Percentiles rank a stretch among this genome's conserved stretches.
Conservation (phyloP, 2,888 invertebrate species). For the Lymantria monacha region DNA sequence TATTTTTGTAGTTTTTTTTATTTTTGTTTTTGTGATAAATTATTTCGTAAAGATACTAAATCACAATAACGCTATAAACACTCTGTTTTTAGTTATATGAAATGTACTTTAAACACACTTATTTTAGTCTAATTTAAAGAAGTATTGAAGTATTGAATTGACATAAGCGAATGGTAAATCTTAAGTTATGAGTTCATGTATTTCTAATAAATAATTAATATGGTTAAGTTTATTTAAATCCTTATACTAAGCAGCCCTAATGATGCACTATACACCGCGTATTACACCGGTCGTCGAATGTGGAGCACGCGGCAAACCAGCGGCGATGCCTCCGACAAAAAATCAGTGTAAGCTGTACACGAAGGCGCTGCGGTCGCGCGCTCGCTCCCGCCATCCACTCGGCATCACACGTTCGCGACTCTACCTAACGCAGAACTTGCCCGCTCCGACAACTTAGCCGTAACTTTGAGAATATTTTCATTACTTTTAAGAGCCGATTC, state of each 20-base stretch:
- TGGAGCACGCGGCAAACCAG: constrained; percentile 67
- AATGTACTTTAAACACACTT: no score
- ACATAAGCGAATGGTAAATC: no score
- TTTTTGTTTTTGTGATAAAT: no score
- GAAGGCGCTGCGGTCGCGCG: constrained; percentile 70
- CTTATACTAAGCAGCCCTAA: constrained; percentile 39
- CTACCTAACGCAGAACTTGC: constrained; percentile 29
- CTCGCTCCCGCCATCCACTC: constrained; percentile 41
- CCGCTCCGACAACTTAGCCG: constrained; percentile 32
- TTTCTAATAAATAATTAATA: neutral
- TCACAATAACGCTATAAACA: no score
- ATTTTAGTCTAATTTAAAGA: no score
- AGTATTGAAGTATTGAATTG: no score
- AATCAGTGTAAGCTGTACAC: constrained; percentile 79
- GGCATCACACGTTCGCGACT: constrained; percentile 38
- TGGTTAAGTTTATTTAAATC: neutral
- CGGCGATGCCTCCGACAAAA: constrained; percentile 79
- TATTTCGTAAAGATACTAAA: no score
- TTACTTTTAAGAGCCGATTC: constrained; percentile 6
- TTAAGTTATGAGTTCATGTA: no score
- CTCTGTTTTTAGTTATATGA: no score
- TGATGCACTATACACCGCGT: constrained; percentile 54
- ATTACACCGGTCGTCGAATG: constrained; percentile 78
- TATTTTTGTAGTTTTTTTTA: no score
- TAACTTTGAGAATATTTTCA: constrained; percentile 28